Conservation (phyloP, 2,113 vertebrate species). For the Boleophthalmus pectinirostris region DNA sequence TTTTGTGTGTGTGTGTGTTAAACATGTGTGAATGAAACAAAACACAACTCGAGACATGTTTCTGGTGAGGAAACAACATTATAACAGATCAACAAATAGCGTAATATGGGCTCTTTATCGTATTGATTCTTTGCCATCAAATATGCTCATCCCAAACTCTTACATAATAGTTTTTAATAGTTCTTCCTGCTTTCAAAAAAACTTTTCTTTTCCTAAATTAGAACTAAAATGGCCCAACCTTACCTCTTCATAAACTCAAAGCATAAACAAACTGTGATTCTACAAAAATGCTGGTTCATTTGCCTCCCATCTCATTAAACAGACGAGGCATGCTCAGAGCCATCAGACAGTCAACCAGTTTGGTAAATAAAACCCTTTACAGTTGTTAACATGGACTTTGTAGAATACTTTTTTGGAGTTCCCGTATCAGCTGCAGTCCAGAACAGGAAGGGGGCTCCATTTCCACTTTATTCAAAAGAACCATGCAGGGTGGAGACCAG, state of each 20-base stretch:
- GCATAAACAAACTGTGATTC: slow-evolving; percentile 51
- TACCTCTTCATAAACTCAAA: slow-evolving; percentile 20
- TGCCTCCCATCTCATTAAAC: slow-evolving; percentile 32
- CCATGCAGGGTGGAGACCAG: slow-evolving; percentile 32
- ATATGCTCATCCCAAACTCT: neutral
- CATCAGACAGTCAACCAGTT: neutral
- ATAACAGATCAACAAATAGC: no score
- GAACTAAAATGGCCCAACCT: slow-evolving; percentile 26
- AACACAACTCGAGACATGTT: no score
- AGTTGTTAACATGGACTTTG: neutral
- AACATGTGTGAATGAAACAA: no score
- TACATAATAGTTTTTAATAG: neutral
- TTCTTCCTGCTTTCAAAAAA: neutral
- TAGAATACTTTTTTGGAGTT: slow-evolving; percentile 52
- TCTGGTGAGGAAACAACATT: no score
- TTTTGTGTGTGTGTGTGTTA: no score
- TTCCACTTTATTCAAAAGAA: slow-evolving; percentile 50
- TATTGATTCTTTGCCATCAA: neutral
- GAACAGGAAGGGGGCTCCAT: slow-evolving; percentile 61
- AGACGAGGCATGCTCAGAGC: slow-evolving; percentile 21
- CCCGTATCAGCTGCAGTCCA: slow-evolving; percentile 53
- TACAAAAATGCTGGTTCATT: slow-evolving; percentile 36
- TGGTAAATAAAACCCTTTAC: neutral
- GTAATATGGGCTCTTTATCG: no score
- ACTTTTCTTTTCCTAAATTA: slow-evolving; percentile 33